Evolutionary conservation across 2,113 vertebrate genomes (phyloP).

Genomic region (Amphilophus citrinellus): DNA sequence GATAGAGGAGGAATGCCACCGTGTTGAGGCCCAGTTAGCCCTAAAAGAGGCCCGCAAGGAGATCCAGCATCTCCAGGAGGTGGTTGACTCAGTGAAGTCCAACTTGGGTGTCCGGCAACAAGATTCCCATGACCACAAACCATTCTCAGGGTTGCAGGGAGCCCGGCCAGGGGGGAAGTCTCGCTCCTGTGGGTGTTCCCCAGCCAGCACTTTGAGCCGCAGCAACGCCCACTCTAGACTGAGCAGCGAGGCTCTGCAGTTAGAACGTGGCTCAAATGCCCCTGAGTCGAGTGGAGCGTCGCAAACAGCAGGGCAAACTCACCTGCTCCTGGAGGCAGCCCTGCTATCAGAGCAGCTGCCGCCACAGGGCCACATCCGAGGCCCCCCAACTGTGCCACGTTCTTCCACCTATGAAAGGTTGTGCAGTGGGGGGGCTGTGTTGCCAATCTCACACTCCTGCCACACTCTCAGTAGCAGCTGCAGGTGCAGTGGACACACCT

Average conservation of each 20-base stretch:
- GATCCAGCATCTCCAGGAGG: constrained; percentile 94
- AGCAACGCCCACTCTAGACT: constrained; percentile 89
- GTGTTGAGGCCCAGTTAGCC: constrained; percentile 95
- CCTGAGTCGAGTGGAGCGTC: constrained; percentile 73
- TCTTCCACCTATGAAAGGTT: constrained; percentile 87
- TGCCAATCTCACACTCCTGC: constrained; percentile 77
- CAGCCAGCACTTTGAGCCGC: constrained; percentile 90
- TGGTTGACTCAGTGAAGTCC: constrained; percentile 90
- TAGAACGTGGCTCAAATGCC: constrained; percentile 80
- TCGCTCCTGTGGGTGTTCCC: constrained; percentile 91
- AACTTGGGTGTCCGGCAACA: constrained; percentile 83
- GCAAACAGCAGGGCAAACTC: constrained; percentile 81
- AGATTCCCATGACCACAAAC: constrained; percentile 90
- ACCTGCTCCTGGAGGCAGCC: constrained; percentile 84
- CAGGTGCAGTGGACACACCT: constrained; percentile 78
- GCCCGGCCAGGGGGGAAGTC: constrained; percentile 66
- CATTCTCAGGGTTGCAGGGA: constrained; percentile 86
- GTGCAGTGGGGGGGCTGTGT: constrained; percentile 71
- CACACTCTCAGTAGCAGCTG: constrained; percentile 75
- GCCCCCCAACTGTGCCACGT: constrained; percentile 70
- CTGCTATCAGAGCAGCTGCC: constrained; percentile 82
- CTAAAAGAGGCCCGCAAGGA: constrained; percentile 95
- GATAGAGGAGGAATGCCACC: constrained; percentile 98
- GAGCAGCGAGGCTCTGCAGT: constrained; percentile 85
- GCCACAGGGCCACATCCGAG: constrained; percentile 50